Base-by-base conservation (phyloP, 2,113 vertebrate species). In the Pterocles burchelli region DNA sequence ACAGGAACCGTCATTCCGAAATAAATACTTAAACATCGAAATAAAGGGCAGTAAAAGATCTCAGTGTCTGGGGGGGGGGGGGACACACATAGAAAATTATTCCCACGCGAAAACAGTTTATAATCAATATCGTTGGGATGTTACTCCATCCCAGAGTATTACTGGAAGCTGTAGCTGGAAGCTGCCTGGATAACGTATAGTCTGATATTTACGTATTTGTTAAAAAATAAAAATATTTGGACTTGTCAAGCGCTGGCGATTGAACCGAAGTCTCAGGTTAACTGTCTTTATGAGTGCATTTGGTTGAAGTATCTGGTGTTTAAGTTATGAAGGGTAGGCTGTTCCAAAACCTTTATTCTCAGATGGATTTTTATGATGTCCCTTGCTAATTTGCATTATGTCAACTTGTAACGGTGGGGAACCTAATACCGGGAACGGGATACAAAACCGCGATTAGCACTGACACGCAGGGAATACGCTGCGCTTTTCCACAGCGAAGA, bases 191-290 rank as follows among this genome's bases (percentile, higher is more conserved):
- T 67, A 86, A 80, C 5, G 7, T 26, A 45, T n/a, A 41, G 29
- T 8, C 48, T 52, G 45, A 49, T 92, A 86, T 85, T 83, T 63
- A 80, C 16, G 9, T 73, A 54, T 91, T 95, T 94, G 54, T 85
- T 94, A 46, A 92, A 94, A 96, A 91, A 66, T 48, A 90, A 83
- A 85, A 82, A 61, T 82, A 70, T 80, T 91, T 93, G 91, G 66
- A 79, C 70, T 88, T 90, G 82, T 92, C 91, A 85, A 54, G 36
- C 36, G 72, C 51, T 89, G 92, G 84, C 45, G 4, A 54, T 36
- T 68, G 71, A 95, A 86, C 46, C 73, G 72, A 92, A 89, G 70
- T 90, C 95, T 94, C 90, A 89, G 92, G 96, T 96, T 95, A 94
- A 78, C 70, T 54, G 45, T 46, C 70, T 94, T 55, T 52, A 81